Base-by-base conservation (phyloP, 2,888 invertebrate species). In the Oscheius sp. region DNA sequence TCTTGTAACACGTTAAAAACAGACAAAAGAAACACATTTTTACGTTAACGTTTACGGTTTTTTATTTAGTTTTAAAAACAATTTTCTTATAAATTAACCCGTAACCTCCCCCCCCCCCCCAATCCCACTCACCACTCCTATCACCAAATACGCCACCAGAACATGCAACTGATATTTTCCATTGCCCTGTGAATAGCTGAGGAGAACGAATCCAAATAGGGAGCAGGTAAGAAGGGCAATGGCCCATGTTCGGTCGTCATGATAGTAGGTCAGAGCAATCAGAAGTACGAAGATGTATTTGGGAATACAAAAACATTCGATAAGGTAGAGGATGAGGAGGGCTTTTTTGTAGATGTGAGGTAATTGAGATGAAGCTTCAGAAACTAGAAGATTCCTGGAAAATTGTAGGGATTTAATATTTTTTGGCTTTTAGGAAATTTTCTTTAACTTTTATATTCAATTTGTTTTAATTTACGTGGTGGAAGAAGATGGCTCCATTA, bases 81-180 rank as follows among this genome's bases (percentile, higher is more conserved):
- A 36, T 36, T 9, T 14, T 41, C 41, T 41, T n/a, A 41, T 41
- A 41, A 41, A n/a, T n/a, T n/a, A 20, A 41, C 41, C 41, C 4
- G 12, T 9, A n/a, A 17, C 17, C 0, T 41, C 41, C 41, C 12
- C 4, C 20, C 36, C 12, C n/a, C 41, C 4, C n/a, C n/a, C n/a
- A n/a, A n/a, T n/a, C n/a, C n/a, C n/a, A n/a, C 57, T 44, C 28
- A 59, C 59, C 59, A 59, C 26, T 44, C 59, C 30, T 26, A 59
- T 26, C 9, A 28, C 6, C n/a, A 59, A 41, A 41, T 59, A 59
- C 1, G 26, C 26, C 26, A 30, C 30, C 17, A 59, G 12, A 22
- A 44, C 6, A n/a, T 14, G 24, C 28, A 41, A 14, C n/a, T 44
- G 59, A 26, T 44, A 17, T n/a, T 28, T 26, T 2, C 28, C 26